phyloP scores from a whole-genome alignment of 2,113 vertebrate genomes.

The Piprites chloris region DNA sequence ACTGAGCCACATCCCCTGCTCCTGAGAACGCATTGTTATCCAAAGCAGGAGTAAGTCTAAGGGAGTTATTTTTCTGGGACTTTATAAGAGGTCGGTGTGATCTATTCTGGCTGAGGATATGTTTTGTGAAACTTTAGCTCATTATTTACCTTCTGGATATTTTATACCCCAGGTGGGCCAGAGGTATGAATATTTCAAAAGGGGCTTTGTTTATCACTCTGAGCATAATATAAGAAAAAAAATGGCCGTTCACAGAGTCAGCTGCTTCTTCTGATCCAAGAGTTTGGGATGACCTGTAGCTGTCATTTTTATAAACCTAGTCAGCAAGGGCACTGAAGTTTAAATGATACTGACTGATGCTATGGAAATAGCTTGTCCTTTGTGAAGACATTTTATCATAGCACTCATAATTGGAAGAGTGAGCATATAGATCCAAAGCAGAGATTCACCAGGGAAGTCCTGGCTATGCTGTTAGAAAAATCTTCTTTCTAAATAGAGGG shows the following conservation, averaged over 20 bases:
- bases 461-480: background rate
- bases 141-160: constrained; percentile 29
- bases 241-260: background rate
- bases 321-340: constrained; percentile 3
- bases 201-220: background rate
- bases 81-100: background rate
- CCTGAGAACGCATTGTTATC: background rate
- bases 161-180: background rate
- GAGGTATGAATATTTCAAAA: constrained; percentile 18
- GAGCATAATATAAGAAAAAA: background rate
- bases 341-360: background rate
- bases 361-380: background rate
- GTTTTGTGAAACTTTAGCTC: background rate
- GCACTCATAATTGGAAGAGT: background rate
- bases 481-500: background rate
- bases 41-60: background rate
- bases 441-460: background rate
- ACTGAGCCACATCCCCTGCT: background rate
- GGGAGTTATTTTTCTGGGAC: background rate
- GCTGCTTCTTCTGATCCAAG: background rate
- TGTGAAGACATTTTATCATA: background rate
- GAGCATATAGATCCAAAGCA: background rate
- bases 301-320: constrained; percentile 18
- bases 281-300: background rate
- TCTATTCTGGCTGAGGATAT: background rate